Evolutionary conservation across 2,797 vertebrate species (phyloP).

Genomic region (Podarcis lilfordi): DNA sequence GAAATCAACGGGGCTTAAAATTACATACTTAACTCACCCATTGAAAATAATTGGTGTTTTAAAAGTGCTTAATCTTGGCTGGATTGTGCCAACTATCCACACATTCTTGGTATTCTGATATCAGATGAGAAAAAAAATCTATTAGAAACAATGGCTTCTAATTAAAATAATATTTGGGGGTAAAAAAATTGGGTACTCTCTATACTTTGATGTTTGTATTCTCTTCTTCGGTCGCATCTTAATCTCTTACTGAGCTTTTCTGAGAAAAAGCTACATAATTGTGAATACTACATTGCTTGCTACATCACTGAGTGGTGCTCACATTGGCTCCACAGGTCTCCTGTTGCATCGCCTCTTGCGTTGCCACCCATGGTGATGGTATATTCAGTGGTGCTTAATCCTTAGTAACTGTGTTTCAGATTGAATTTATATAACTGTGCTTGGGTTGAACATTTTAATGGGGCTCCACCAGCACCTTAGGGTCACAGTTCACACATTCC

Average conservation of each 20-base stretch:
- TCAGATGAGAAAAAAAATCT: background rate
- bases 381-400: background rate
- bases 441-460: background rate
- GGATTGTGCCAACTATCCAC: background rate
- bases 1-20: background rate
- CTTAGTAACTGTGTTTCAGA: background rate
- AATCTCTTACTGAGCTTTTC: background rate
- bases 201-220: background rate
- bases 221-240: background rate
- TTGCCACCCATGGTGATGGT: too few relatives aligned
- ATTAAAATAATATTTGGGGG: background rate
- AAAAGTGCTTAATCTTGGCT: background rate
- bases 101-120: background rate
- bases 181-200: background rate
- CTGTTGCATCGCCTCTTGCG: too few relatives aligned
- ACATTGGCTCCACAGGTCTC: background rate
- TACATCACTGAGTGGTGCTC: background rate
- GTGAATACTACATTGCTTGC: too few relatives aligned
- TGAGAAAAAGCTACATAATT: background rate
- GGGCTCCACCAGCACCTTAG: background rate
- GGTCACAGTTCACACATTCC: background rate
- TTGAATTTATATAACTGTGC: background rate
- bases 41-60: background rate
- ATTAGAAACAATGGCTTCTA: background rate
- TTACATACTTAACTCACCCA: background rate